phyloP scores from a whole-genome alignment of 2,888 invertebrate genomes.

The Nesidiocoris tenuis region DNA sequence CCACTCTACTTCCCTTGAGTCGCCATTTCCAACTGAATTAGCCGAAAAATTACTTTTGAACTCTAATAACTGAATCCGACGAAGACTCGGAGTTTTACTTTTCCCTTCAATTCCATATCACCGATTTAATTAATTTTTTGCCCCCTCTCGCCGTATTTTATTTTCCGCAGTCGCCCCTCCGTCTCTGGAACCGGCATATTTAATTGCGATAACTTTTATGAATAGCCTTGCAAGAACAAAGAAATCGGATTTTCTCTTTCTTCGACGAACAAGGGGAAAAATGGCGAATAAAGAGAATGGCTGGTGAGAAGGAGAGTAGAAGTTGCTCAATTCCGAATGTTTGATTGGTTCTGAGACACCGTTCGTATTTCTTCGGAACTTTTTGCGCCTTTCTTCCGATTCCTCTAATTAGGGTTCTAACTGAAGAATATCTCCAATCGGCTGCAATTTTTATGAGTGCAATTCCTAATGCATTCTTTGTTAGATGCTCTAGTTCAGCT shows the following conservation, averaged over 20 bases:
- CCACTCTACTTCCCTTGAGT: no score
- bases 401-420: not conserved
- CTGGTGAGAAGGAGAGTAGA: not conserved
- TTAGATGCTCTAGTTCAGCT: no score
- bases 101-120: not conserved
- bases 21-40: not conserved
- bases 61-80: no score
- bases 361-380: not conserved
- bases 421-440: not conserved
- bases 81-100: not conserved
- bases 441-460: no score
- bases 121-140: not conserved
- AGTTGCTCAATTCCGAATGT: conserved; percentile 27
- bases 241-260: conserved; percentile 37
- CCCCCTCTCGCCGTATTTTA: conserved; percentile 1
- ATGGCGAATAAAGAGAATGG: conserved; percentile 12
- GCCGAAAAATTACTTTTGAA: not conserved
- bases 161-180: conserved; percentile 9
- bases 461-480: no score
- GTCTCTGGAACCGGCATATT: conserved; percentile 44
- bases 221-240: conserved; percentile 46
- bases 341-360: conserved; percentile 36
- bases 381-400: not conserved
- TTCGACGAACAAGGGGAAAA: conserved; percentile 33
- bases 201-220: conserved; percentile 49